Conservation (phyloP, 2,888 invertebrate species). For the Cacoxenus indagator region DNA sequence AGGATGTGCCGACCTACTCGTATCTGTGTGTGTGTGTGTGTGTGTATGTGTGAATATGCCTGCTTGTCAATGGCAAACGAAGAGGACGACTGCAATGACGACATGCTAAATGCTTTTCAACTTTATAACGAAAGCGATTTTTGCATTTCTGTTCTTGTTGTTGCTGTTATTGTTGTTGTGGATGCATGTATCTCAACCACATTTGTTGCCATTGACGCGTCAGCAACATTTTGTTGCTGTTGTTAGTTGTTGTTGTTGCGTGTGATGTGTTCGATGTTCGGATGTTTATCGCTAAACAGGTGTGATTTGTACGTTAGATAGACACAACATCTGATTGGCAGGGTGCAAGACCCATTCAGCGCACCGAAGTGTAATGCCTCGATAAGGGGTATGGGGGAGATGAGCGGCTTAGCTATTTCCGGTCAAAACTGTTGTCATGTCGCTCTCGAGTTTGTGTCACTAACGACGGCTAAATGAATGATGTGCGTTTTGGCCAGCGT, state of each 20-base stretch:
- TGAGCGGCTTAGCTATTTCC: neutral
- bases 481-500: neutral
- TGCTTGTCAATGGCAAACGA: conserved; percentile 8
- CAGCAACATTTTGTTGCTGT: conserved; percentile 28
- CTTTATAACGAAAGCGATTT: conserved; percentile 8
- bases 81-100: neutral
- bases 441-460: neutral
- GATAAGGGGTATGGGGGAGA: neutral
- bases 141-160: conserved; percentile 19
- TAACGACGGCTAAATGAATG: neutral
- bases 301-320: conserved; percentile 25
- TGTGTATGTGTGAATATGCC: neutral
- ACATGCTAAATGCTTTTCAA: conserved; percentile 9
- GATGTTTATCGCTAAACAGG: conserved; percentile 11
- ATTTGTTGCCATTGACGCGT: conserved; percentile 15
- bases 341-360: neutral
- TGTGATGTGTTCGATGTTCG: neutral
- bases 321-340: conserved; percentile 11
- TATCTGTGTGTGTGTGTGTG: neutral
- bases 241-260: conserved; percentile 47
- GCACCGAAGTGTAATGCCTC: too few species aligned
- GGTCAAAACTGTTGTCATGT: neutral
- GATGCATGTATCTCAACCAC: too few species aligned
- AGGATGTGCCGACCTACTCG: conserved; percentile 20
- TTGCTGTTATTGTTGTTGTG: conserved; percentile 28